Evolutionary conservation across 2,113 vertebrate genomes (phyloP), one percentile per base, ranked within the genome.

Genomic region (Bubalus kerabau): DNA sequence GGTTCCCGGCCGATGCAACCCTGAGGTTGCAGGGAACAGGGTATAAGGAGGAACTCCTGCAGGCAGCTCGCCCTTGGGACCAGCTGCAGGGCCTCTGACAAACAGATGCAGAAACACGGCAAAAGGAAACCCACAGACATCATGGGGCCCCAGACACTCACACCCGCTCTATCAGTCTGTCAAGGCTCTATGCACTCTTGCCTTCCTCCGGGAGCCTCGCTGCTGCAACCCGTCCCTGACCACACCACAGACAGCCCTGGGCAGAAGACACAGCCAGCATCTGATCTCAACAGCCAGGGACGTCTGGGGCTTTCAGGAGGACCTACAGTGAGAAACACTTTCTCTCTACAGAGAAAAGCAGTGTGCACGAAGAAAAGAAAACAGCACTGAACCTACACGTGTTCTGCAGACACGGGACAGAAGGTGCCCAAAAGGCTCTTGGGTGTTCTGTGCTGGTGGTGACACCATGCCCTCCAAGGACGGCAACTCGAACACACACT

Each of bases 91-190:
- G 83, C 87, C 92, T 95, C 95, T 94, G 85, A 96, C 82, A 48
- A 74, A 92, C 26, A 9, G 95, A 94, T 81, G 81, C 87, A 93
- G 43, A 87, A 91, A n/a, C 94, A 46, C 28, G 12, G 71, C 30
- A 46, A 96, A 96, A 97, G 98, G 97, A 98, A 98, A 97, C 88
- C 97, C 92, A 78, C 96, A 96, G 91, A 83, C 48, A 57, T 62
- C n/a, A 11, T 2, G 52, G 52, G 88, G 85, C 96, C 94, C 91
- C 89, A 59, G 78, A 46, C 48, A 7, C n/a, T 14, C 62, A 59
- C 86, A 32, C 92, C 67, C 12, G 43, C 62, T 82, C 60, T 36
- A 64, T 92, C 82, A 32, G 62, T 91, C 71, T 87, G 74, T 88
- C 91, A 64, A 0, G 21, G 16, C 86, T 91, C 59, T 26, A 19